Evolutionary conservation across 2,113 vertebrate species (phyloP), one percentile per base, ranked within the genome.

Genomic region (Numenius arquata): DNA sequence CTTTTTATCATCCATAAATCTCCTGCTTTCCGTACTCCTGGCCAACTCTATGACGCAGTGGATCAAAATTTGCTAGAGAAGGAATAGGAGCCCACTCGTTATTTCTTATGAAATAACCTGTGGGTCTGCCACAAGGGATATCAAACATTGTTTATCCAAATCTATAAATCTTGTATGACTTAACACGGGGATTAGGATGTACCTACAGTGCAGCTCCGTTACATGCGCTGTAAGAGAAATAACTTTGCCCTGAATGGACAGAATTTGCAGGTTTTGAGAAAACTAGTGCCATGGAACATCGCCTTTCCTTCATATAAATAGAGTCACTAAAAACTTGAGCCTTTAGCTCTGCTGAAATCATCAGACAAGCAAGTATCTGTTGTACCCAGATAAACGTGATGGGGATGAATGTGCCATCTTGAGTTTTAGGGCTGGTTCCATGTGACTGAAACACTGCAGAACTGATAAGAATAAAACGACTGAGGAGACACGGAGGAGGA

Each of bases 1-100:
- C 48, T 79, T 89, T 93, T 94, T 59, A 95, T 93, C 59, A 59
- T 73, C 73, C 76, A 79, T 95, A 92, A 94, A 96, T 90, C 72
- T 94, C 53, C 68, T 79, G 67, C 52, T 95, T 94, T 95, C 76
- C 43, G 1, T 50, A 25, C 12, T 40, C 23, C 27, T 75, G 82
- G 95, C 80, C 93, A 95, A 45, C 34, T 80, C 72, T 53, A 16
- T 1, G 9, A 95, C 4, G 4, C 4, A 0, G 8, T 68, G 52
- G 62, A 93, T 93, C 20, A 74, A 89, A 90, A 50, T 66, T 59
- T 58, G 18, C 67, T 52, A 36, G 68, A 81, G 68, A 77, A 85
- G 59, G 53, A 89, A 88, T 23, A 73, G 68, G 11, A 78, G 4
- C 30, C 43, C 38, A 34, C 45, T 68, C 59, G 23, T 61, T 89